Evolutionary conservation across 2,888 invertebrate species (phyloP), one percentile per base, ranked within the genome.

Genomic region (Octonoba sinensis): DNA sequence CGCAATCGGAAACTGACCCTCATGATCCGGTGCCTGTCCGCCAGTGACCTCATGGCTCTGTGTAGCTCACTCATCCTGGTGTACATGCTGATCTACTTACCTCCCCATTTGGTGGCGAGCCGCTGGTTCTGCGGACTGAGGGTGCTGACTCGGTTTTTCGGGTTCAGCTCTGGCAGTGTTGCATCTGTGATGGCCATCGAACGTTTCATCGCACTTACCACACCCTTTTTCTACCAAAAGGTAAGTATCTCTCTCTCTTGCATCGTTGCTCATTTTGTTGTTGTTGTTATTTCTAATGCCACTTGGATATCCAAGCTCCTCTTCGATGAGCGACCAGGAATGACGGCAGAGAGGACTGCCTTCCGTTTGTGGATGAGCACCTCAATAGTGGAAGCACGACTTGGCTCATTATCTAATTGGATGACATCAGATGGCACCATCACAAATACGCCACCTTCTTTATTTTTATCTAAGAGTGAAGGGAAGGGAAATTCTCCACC

Each of bases 101-200:
- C 89, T 12, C 85, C 88, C 11, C 89, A 89, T 64, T 88, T 89
- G 84, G 87, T 88, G 57, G 86, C 87, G 64, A 89, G 89, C 73
- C 89, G 90, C 84, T 89, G 89, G 86, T 91, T 91, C 87, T 94
- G 94, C 89, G 91, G 90, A 44, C 88, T 91, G 84, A 90, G 93
- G 84, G 94, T 95, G 12, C 90, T 94, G 72, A 92, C 94, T 89
- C 91, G 95, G 79, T 92, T 93, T 85, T 95, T 95, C 89, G 96
- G 95, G 65, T 91, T 95, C 81, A 94, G 94, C 87, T 95, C 95
- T 85, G 95, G 95, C 59, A 94, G 94, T 89, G 94, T 95, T 86
- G 95, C 95, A 20, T 92, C 94, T 87, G 93, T 95, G 78, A 96
- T 96, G 95, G 95, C 95, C 15, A 91, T 93, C 49, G 95, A 96